Conservation (phyloP, 2,113 vertebrate genomes). For the Illadopsis cleaveri region DNA sequence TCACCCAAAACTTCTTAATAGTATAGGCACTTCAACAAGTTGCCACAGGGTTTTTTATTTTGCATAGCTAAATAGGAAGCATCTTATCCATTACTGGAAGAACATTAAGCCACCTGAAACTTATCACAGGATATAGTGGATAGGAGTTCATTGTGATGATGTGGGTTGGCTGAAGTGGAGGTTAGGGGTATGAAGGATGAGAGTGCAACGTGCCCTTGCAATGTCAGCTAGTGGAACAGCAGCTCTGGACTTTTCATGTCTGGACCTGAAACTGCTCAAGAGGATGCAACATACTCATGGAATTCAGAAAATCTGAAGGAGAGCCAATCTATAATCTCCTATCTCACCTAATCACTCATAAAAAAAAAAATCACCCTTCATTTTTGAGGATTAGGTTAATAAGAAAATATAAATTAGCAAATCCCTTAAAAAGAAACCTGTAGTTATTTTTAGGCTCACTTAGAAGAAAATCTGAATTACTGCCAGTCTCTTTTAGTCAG, state of each 20-base stretch:
- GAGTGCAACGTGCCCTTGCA: neutral
- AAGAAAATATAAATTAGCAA: neutral
- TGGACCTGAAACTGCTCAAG: neutral
- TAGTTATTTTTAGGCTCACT: neutral
- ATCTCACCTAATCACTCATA: neutral
- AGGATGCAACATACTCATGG: neutral
- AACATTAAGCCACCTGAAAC: neutral
- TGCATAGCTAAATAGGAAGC: neutral
- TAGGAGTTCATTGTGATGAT: neutral
- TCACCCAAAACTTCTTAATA: neutral
- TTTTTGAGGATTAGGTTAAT: neutral
- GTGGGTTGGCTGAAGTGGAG: neutral
- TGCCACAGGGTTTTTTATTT: neutral
- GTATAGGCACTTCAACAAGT: neutral
- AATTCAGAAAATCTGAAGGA: neutral
- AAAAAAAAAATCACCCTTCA: neutral
- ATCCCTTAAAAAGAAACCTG: neutral
- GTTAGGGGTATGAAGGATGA: neutral
- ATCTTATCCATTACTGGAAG: neutral
- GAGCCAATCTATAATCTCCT: neutral
- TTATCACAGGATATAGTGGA: neutral
- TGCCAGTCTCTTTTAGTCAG: neutral
- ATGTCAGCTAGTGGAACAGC: neutral
- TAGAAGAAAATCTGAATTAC: neutral
- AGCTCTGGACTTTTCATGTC: neutral